Base-by-base conservation (phyloP, 2,888 invertebrate genomes). In the Pristionchus arcanus region DNA sequence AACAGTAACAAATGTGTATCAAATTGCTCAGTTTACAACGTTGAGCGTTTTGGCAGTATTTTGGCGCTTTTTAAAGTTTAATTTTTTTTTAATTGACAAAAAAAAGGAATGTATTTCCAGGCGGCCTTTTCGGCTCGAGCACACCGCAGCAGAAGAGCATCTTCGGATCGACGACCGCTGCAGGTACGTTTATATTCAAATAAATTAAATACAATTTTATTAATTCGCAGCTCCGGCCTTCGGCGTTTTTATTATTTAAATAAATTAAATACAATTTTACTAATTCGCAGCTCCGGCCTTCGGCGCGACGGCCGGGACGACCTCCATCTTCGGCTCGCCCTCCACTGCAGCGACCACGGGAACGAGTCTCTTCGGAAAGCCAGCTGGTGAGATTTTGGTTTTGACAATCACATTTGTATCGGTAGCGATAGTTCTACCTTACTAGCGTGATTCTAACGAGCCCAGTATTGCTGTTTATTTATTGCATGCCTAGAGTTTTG, bases 71-170 rank as follows among this genome's bases (percentile, higher is more conserved):
- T 34, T 49, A 53, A 13, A 19, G 21, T 49, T 81, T 42, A 28
- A 7, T 15, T 49, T 42, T 13, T 74, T 37, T 9, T 37, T 37
- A 68, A 25, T 74, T 74, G 21, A 21, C 42, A 31, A 3, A 34
- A 5, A 28, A 3, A n/a, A 90, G 37, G 11, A 53, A 42, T 28
- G 25, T n/a, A 53, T 90, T 1, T 28, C 7, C 81, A 81, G 90
- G 93, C 94, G 37, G 93, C 95, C 91, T 95, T 59, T 95, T 95
- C 94, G 95, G 94, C 28, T 68, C 85, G 55, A 68, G 71, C 31
- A 55, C 91, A 7, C 49, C 91, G 34, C 90, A 90, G 84, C 53
- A 31, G 55, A 83, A 74, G 74, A 77, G 84, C 42, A 55, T 87
- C 55, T 90, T 90, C 71, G 91, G 91, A 49, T 15, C 77, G 49